These are phyloP conservation scores for Promerops cafer DNA, from an alignment of 2,113 vertebrate genomes.

Conservation along the genomic window DNA sequence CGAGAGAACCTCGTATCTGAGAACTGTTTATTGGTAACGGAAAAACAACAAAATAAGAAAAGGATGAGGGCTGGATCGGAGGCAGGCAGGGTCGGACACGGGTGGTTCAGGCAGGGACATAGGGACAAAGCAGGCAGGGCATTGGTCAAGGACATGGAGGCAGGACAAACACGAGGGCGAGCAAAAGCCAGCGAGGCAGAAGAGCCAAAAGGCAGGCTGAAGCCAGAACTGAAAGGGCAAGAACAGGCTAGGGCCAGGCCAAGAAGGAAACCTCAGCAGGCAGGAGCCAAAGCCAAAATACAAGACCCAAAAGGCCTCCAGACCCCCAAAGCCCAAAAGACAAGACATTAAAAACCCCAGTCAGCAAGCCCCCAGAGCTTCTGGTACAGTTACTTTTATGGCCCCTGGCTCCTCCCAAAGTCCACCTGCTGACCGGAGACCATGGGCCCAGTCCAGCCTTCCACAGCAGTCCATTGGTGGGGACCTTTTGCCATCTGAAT, in stretches of 20 bases:
- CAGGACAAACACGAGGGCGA: fast-evolving
- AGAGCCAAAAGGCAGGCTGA: not conserved
- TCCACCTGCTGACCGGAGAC: fast-evolving
- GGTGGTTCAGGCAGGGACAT: fast-evolving
- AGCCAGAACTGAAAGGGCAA: no score
- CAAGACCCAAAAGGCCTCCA: not conserved
- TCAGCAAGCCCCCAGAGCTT: not conserved
- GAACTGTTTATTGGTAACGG: fast-evolving
- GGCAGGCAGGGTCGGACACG: not conserved
- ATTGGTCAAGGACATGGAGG: not conserved
- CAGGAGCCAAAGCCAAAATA: not conserved
- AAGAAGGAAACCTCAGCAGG: not conserved
- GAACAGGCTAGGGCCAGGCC: not conserved
- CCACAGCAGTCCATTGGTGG: not conserved
- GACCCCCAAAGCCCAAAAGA: not conserved
- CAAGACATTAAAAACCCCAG: not conserved
- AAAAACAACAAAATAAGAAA: no score
- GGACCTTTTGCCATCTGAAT: not conserved
- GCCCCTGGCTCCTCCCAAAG: not conserved
- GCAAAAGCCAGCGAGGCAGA: not conserved
- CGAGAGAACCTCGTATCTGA: fast-evolving
- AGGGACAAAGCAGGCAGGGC: not conserved
- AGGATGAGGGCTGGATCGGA: no score
- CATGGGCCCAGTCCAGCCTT: not conserved
- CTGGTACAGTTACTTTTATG: not conserved